These are phyloP conservation scores for Heteractis magnifica DNA, from an alignment of 92 coral and sea anemone genomes.

Conservation along the genomic window DNA sequence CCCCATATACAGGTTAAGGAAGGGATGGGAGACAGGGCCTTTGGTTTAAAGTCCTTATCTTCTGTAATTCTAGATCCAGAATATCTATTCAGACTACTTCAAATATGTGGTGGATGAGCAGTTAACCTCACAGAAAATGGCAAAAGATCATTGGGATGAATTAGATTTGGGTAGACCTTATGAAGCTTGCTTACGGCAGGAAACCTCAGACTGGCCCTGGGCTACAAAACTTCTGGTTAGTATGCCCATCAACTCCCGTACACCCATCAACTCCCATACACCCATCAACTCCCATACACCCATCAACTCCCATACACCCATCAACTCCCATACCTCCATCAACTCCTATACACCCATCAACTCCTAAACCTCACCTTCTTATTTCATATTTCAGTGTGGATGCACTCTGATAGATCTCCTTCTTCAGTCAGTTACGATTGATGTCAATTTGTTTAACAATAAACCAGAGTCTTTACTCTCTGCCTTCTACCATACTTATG, in stretches of 20 bases:
- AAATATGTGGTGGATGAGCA: slow-evolving; percentile 72
- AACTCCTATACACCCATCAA: too few species aligned
- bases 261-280: neutral
- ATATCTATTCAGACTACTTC: slow-evolving; percentile 78
- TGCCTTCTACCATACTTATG: slow-evolving; percentile 95
- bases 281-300: too few species aligned
- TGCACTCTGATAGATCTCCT: slow-evolving; percentile 88
- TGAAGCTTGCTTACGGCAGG: slow-evolving; percentile 81
- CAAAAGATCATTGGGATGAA: slow-evolving; percentile 87
- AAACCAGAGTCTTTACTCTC: slow-evolving; percentile 76
- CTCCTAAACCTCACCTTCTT: neutral
- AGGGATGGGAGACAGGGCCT: neutral
- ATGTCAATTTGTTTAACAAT: slow-evolving; percentile 78
- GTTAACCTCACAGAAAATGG: slow-evolving; percentile 58
- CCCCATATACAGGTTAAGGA: too few species aligned
- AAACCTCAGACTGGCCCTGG: slow-evolving; percentile 86
- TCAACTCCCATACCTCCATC: too few species aligned
- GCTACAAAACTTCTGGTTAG: slow-evolving; percentile 89
- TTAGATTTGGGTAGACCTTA: slow-evolving; percentile 79
- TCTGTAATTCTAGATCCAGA: slow-evolving; percentile 57
- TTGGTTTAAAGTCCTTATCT: neutral
- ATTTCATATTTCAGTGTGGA: slow-evolving; percentile 68
- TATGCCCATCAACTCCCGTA: too few species aligned
- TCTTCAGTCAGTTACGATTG: slow-evolving; percentile 72
- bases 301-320: too few species aligned